These are phyloP conservation scores for Drosophila heteroneura DNA, from an alignment of 2,888 invertebrate species.

Conservation along the genomic window DNA sequence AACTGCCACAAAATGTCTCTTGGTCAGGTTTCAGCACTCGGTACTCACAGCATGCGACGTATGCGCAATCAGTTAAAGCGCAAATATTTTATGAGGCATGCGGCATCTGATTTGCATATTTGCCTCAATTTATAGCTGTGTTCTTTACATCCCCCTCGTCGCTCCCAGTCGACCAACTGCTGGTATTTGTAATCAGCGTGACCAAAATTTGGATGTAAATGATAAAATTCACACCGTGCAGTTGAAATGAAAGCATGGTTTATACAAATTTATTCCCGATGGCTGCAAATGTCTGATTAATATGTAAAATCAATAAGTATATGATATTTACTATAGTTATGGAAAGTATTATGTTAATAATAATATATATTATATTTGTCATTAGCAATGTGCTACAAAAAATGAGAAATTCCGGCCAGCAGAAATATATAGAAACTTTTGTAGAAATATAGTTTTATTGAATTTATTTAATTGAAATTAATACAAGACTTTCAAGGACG, in stretches of 20 bases:
- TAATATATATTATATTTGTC: not conserved
- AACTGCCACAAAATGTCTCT: constrained; percentile 54
- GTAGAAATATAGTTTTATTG: not conserved
- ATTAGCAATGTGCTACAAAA: not conserved
- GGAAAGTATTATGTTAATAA: not conserved
- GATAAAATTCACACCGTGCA: constrained; percentile 26
- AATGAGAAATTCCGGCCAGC: not conserved
- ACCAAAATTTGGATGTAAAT: constrained; percentile 58
- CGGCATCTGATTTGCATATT: constrained; percentile 74
- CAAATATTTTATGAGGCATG: constrained; percentile 73
- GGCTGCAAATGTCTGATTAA: constrained; percentile 2
- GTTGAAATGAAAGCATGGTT: constrained; percentile 13
- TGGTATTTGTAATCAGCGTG: constrained; percentile 58
- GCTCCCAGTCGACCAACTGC: not conserved
- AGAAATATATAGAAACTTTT: not conserved
- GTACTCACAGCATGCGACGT: constrained; percentile 50
- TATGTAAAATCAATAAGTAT: constrained; percentile 1
- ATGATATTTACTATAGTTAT: not conserved
- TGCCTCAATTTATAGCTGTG: constrained; percentile 54
- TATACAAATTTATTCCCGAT: not conserved
- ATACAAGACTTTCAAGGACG: not conserved
- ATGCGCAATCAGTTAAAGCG: constrained; percentile 73
- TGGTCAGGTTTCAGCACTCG: constrained; percentile 53
- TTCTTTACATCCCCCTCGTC: constrained; percentile 7
- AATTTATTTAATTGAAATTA: not conserved